Base-by-base conservation (phyloP, 2,797 vertebrate genomes). In the Halcyon badia region DNA sequence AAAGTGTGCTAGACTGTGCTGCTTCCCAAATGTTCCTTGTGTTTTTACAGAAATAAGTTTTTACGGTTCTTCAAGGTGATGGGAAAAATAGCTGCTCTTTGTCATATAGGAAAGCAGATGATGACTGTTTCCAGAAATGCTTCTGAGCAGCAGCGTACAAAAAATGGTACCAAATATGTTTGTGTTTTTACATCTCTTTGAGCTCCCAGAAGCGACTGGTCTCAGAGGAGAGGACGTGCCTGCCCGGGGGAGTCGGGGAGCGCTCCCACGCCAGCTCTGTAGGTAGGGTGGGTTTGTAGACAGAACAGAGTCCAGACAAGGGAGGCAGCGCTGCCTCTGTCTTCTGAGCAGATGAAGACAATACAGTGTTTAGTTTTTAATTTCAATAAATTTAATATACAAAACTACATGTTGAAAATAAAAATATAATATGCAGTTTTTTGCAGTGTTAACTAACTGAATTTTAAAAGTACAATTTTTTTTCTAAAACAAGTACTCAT, bases 351-450 rank as follows among this genome's bases (percentile, higher is more conserved):
- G 91, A 93, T 94, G 89, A 93, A 98, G 96, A 98, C 92, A 94
- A 95, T 96, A 97, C 95, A 97, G 93, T 97, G 95, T 95, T 97
- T 94, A 89, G 84, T 93, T 96, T 97, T 90, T 92, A 97, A 95
- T 96, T 98, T 95, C 95, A 98, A 97, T 86, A 97, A 96, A 97
- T 97, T 98, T 97, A 97, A 98, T 97, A 98, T 94, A 98, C 95
- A 98, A 97, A 98, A 98, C 96, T 97, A 97, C 93, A 98, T 98
- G 97, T 98, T 97, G 96, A 98, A 98, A 97, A 97, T 97, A 98
- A 98, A 98, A 97, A 97, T 97, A 97, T 97, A 98, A 97, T 93
- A 97, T 94, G 96, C 94, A 88, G 93, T 90, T 96, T 97, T 58
- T 91, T 84, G 97, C 97, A 97, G 97, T 97, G 97, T 97, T 97